A percentile compares a stretch with the other conserved stretches of the same genome.
These are phyloP conservation scores for Gavialis gangeticus DNA, from an alignment of 2,113 vertebrate genomes.

Conservation along the genomic window DNA sequence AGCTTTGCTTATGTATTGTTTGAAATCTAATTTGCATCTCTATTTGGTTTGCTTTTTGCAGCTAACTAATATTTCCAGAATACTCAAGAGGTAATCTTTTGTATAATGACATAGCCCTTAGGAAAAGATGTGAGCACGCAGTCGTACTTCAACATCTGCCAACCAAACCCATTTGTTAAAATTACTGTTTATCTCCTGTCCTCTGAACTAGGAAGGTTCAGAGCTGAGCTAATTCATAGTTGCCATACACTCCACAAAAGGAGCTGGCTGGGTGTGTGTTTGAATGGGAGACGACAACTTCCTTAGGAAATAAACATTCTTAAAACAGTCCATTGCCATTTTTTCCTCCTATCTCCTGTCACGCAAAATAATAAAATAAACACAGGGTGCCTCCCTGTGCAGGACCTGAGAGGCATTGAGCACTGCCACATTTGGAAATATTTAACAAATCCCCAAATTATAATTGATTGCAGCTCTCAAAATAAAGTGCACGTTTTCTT, in stretches of 20 bases:
- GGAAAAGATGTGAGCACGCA: not conserved
- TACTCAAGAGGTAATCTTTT: not conserved
- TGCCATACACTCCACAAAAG: fast-evolving
- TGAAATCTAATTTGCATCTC: not conserved
- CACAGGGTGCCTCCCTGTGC: fast-evolving
- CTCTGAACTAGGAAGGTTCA: fast-evolving
- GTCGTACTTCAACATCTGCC: not conserved
- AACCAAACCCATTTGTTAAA: not conserved
- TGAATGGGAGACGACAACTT: not conserved
- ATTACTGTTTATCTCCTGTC: not conserved
- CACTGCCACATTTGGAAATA: not conserved
- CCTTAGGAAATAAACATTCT: not conserved
- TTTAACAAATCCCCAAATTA: not conserved
- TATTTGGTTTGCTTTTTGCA: not conserved
- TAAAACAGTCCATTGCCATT: not conserved
- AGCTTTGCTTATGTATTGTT: not conserved
- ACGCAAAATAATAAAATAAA: fast-evolving
- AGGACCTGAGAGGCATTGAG: not conserved
- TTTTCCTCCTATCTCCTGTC: not conserved
- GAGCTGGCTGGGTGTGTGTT: not conserved
- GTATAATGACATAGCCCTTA: not conserved
- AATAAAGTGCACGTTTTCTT: not conserved
- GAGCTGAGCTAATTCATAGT: fast-evolving
- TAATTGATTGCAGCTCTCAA: slow-evolving; percentile 66
- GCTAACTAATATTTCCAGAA: not conserved